Evolutionary conservation across 2,797 vertebrate species (phyloP).

Genomic region (Aplochiton taeniatus): DNA sequence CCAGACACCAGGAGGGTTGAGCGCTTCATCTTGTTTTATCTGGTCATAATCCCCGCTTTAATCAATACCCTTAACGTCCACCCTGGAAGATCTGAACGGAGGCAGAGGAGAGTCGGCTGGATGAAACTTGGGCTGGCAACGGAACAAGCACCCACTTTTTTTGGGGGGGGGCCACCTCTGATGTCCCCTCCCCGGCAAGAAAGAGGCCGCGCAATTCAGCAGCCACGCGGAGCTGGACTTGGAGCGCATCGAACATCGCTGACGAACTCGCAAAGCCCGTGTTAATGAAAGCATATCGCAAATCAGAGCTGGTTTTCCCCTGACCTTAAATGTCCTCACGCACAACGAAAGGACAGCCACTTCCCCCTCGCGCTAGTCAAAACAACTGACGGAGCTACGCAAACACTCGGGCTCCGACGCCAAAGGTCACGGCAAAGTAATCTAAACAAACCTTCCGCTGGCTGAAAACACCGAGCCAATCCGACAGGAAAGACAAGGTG

Average conservation of each 20-base stretch:
- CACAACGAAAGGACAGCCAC: slow-evolving; percentile 39
- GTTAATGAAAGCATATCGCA: slow-evolving; percentile 10
- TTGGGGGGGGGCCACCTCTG: slow-evolving; percentile 66
- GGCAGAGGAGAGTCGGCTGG: slow-evolving; percentile 32
- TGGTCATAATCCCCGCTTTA: slow-evolving; percentile 43
- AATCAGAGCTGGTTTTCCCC: neutral
- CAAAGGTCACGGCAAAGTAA: slow-evolving; percentile 60
- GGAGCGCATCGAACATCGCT: slow-evolving; percentile 6
- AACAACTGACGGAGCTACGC: slow-evolving; percentile 50
- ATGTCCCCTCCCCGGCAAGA: slow-evolving; percentile 53
- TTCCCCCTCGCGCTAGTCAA: slow-evolving; percentile 44
- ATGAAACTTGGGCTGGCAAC: slow-evolving; percentile 50
- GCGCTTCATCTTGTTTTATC: slow-evolving; percentile 42
- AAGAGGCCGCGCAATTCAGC: slow-evolving; percentile 40
- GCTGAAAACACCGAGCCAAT: slow-evolving; percentile 24
- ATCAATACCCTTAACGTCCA: slow-evolving; percentile 51
- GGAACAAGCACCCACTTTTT: slow-evolving; percentile 51
- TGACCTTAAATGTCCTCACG: neutral
- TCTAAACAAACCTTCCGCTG: slow-evolving; percentile 41
- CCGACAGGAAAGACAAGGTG: no score
- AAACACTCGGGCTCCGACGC: slow-evolving; percentile 55
- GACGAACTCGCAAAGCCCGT: neutral
- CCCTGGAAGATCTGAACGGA: slow-evolving; percentile 21
- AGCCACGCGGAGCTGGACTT: slow-evolving; percentile 43
- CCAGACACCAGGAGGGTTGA: slow-evolving; percentile 37